Conservation (phyloP, 2,797 vertebrate species). For the Leptatherina wallacei region DNA sequence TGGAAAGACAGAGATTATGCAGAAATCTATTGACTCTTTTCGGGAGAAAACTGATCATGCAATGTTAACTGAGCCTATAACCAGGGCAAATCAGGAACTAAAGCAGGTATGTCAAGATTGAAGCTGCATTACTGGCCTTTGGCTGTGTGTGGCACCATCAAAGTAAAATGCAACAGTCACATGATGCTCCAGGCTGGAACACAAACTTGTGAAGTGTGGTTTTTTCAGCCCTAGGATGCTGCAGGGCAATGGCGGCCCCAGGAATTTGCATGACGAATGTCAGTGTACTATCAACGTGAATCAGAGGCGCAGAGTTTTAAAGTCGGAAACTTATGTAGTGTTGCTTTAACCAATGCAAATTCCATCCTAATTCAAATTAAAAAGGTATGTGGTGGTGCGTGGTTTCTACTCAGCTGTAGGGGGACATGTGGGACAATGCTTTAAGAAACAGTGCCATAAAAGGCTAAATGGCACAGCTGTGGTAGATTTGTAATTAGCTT, state of each 20-base stretch:
- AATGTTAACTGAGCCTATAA: too few species aligned
- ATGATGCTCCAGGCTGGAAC: background rate
- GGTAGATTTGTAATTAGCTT: background rate
- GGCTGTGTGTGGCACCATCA: background rate
- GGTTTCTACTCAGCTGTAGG: background rate
- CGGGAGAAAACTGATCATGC: too few species aligned
- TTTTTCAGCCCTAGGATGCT: background rate
- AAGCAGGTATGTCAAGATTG: too few species aligned
- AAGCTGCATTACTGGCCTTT: background rate
- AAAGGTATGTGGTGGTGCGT: background rate
- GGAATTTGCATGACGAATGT: background rate
- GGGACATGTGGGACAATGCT: background rate
- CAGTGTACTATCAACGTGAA: too few species aligned
- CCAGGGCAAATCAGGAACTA: too few species aligned
- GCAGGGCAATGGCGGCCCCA: too few species aligned
- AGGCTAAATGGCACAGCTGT: background rate
- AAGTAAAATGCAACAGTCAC: background rate
- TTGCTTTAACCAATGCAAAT: background rate
- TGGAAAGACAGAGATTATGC: too few species aligned
- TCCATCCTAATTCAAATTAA: background rate
- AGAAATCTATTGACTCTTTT: too few species aligned
- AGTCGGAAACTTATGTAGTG: background rate
- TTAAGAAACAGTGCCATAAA: background rate
- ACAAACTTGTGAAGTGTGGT: background rate
- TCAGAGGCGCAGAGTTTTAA: too few species aligned